A percentile compares a stretch with the other conserved stretches of the same genome.
phyloP scores from a whole-genome alignment of 2,113 vertebrate genomes.

The human region GRCh38 chr11:106751001-106751500 shows the following conservation, averaged over 20 bases:
- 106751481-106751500: neutral
- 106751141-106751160: neutral
- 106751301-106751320: neutral
- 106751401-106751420: neutral
- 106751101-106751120: neutral
- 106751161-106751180: neutral
- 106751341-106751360: neutral
- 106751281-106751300: neutral
- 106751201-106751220: neutral
- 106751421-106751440: neutral
- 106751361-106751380: neutral
- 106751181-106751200: neutral
- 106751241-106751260: neutral
- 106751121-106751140: neutral
- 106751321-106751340: neutral
- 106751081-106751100: neutral
- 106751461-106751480: neutral
- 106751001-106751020: constrained; percentile 49
- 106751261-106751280: neutral
- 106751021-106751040: constrained; percentile 45
- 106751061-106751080: neutral
- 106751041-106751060: neutral
- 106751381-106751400: neutral
- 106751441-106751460: neutral
- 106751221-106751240: neutral